Conservation (phyloP, 2,888 invertebrate species). For the Ashinkailepas kermadecensis region DNA sequence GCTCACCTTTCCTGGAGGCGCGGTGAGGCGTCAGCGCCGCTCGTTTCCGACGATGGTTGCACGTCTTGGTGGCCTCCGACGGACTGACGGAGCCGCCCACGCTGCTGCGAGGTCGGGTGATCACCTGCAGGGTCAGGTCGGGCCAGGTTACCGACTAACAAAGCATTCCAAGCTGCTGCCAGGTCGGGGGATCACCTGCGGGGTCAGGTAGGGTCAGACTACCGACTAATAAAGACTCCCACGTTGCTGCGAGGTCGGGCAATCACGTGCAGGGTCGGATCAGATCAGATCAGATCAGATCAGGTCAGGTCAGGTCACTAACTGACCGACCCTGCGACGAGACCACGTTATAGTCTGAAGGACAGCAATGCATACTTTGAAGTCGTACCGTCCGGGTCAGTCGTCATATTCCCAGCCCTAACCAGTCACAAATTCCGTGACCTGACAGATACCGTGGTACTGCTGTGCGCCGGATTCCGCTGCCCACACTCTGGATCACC, state of each 20-base stretch:
- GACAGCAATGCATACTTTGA: no score
- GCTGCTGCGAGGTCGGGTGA: conserved; percentile 21
- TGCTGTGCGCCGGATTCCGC: no score
- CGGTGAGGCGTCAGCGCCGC: conserved; percentile 40
- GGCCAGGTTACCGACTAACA: background rate
- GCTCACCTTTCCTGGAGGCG: conserved; percentile 15
- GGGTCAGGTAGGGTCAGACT: background rate
- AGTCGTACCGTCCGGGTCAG: no score
- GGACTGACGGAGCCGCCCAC: conserved; percentile 45
- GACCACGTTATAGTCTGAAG: no score
- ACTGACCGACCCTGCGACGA: background rate
- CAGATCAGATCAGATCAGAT: background rate
- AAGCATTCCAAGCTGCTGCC: no score
- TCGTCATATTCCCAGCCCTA: no score
- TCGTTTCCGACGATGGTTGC: conserved; percentile 82
- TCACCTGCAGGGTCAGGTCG: background rate
- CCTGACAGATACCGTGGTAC: no score
- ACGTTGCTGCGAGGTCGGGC: no score
- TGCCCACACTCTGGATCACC: no score
- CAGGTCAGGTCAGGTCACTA: background rate
- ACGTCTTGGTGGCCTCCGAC: conserved; percentile 69
- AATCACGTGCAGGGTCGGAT: background rate
- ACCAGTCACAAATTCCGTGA: no score
- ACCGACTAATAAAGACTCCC: no score
- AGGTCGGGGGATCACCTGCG: background rate